Percentiles rank a stretch among this genome's conserved stretches.
These are phyloP conservation scores for Odocoileus hemionus DNA, from an alignment of 2,113 vertebrate genomes.

Conservation along the genomic window DNA sequence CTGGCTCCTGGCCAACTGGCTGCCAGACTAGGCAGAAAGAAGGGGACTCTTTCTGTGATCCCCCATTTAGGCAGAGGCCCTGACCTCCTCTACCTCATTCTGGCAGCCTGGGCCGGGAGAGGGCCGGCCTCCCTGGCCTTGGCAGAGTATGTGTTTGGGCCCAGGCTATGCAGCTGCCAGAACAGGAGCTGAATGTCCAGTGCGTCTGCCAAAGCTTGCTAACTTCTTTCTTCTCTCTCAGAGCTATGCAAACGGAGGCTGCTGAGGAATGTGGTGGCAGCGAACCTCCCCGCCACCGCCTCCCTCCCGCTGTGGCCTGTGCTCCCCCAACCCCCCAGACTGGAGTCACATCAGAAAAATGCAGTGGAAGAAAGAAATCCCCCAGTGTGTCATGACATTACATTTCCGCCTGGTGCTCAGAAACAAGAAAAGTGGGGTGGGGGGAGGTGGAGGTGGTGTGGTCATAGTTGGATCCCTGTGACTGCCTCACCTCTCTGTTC, in stretches of 20 bases:
- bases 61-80: not conserved
- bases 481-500: not conserved
- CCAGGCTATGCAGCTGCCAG: constrained; percentile 49
- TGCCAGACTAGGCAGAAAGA: constrained; percentile 27
- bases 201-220: constrained; percentile 31
- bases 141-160: constrained; percentile 13
- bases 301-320: constrained; percentile 10
- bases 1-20: constrained; percentile 16
- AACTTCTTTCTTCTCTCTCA: constrained; percentile 42
- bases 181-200: constrained; percentile 44
- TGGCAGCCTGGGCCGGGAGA: not conserved
- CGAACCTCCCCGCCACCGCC: constrained; percentile 15
- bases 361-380: constrained; percentile 69
- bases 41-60: constrained; percentile 40
- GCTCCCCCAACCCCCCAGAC: not conserved
- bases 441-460: not conserved
- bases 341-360: constrained; percentile 69
- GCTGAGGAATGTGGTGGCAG: constrained; percentile 50
- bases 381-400: constrained; percentile 62
- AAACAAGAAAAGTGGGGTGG: constrained; percentile 55
- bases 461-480: not conserved
- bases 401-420: constrained; percentile 54
- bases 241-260: constrained; percentile 68
- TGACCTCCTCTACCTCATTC: constrained; percentile 45
- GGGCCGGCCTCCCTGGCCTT: constrained; percentile 35